These are phyloP conservation scores for Eumeta japonica DNA, from an alignment of 1,140 invertebrate genomes.

Conservation along the genomic window DNA sequence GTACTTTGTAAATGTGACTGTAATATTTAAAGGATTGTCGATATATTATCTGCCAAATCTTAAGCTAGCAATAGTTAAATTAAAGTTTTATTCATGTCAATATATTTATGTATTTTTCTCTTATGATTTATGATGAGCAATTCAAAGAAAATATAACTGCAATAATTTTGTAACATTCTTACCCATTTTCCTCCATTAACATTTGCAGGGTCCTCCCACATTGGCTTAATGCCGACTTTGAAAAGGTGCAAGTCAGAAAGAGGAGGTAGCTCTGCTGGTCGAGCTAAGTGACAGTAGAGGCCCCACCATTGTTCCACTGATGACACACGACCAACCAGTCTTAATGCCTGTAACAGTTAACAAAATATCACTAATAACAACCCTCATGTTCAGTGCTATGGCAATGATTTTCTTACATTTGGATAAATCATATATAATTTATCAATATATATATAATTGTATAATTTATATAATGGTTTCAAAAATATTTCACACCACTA, in stretches of 20 bases:
- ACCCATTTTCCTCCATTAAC: constrained; percentile 97
- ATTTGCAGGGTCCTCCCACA: constrained; percentile 98
- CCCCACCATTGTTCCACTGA: constrained; percentile 98
- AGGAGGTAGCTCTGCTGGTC: constrained; percentile 83
- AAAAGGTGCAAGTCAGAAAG: constrained; percentile 97
- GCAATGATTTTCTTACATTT: too few species aligned
- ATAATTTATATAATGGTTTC: too few species aligned
- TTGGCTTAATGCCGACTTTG: constrained; percentile 96
- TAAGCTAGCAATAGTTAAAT: too few species aligned
- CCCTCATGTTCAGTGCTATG: neutral
- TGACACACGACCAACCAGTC: constrained; percentile 81
- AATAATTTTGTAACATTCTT: constrained; percentile 11
- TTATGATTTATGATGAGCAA: neutral
- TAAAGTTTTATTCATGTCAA: neutral
- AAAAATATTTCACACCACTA: too few species aligned
- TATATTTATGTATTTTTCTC: neutral
- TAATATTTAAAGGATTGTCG: too few species aligned
- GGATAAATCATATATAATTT: neutral
- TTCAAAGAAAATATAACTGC: neutral
- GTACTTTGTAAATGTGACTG: too few species aligned
- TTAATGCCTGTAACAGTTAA: constrained; percentile 62
- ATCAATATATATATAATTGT: neutral
- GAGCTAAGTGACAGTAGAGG: constrained; percentile 86
- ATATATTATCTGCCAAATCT: too few species aligned
- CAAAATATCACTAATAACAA: too few species aligned